Evolutionary conservation across 1,140 invertebrate species (phyloP), one percentile per base, ranked within the genome.

Genomic region (Oryzaephilus surinamensis): DNA sequence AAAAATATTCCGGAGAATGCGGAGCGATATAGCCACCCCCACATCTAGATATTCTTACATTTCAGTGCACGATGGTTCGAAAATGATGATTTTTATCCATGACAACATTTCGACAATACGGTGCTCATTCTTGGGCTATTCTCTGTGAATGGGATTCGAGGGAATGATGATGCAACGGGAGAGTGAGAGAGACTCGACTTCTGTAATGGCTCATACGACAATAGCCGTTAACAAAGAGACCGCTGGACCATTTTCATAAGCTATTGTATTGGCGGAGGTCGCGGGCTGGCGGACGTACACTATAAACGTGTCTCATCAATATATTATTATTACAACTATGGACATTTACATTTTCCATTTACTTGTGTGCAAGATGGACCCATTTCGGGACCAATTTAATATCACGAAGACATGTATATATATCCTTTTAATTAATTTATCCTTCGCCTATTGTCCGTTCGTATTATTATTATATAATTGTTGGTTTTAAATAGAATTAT

Each of bases 231-330:
- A 56, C 54, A 56, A 56, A 54, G 54, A 50, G 43, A 31, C 51
- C 45, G 45, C 50, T 56, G 49, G 51, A 56, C 54, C 54, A 53
- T 56, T 56, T 56, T 56, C 54, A 56, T 56, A 56, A 56, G 51
- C 51, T 43, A 56, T 56, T 56, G 50, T 56, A 46, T 44, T 46
- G 47, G 33, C 31, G 46, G 43, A 44, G 46, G 50, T 49, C 44
- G 51, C 51, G 43, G 41, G 29, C 35, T 28, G 17, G 51, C 51
- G 43, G 41, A 38, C 35, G 29, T 27, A 28, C 24, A 38, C 36
- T 30, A 30, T 28, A n/a, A 38, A 18, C 27, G 18, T 27, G 35
- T 26, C 24, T 38, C 30, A 38, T 38, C 36, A 38, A 38, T 38
- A 38, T 38, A 38, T 38, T 38, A 38, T 17, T 11, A 11, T n/a